Conservation (phyloP, 2,113 vertebrate species). For the Indicator maculatus region DNA sequence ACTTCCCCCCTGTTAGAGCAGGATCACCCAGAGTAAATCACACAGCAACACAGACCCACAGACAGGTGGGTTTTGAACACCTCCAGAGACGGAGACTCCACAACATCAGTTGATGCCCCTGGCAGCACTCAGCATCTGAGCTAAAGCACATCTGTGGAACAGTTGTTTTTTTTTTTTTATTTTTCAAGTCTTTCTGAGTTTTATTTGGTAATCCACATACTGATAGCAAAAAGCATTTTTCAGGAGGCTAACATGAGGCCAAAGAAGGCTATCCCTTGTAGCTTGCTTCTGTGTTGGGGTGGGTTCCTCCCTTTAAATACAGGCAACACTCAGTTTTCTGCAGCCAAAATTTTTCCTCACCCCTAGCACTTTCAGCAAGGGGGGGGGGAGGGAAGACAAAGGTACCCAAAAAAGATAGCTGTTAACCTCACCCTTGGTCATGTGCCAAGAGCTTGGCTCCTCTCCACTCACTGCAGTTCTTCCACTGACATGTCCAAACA, state of each 20-base stretch:
- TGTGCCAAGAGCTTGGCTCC: background rate
- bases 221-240: background rate
- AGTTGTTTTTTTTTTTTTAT: background rate
- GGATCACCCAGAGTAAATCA: too few relatives aligned
- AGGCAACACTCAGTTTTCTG: background rate
- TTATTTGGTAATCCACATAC: background rate
- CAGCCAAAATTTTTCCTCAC: background rate
- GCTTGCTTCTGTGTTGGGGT: background rate
- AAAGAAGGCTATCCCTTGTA: background rate
- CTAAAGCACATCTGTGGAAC: background rate
- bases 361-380: background rate
- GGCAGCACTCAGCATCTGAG: background rate
- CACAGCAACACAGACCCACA: too few relatives aligned
- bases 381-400: rapidly evolving
- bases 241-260: rapidly evolving
- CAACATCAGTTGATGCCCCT: background rate
- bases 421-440: rapidly evolving
- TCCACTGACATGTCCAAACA: background rate
- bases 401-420: background rate
- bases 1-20: too few relatives aligned
- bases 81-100: too few relatives aligned
- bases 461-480: background rate
- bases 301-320: background rate
- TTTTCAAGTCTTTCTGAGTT: background rate
- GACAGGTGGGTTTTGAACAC: too few relatives aligned